These are phyloP conservation scores for Beaufortia kweichowensis DNA, from an alignment of 2,113 vertebrate genomes.

Conservation along the genomic window DNA sequence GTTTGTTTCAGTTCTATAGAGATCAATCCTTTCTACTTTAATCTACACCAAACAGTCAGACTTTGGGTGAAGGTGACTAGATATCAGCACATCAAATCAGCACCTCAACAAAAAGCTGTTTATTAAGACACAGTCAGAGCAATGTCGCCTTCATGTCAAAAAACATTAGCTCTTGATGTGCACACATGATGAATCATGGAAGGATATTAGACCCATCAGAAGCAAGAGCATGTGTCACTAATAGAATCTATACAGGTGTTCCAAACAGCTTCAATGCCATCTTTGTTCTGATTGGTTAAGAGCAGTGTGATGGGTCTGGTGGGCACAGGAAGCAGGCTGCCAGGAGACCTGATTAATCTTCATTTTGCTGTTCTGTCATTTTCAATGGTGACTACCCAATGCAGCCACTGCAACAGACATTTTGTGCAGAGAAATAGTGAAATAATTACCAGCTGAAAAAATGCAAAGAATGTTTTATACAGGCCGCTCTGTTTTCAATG, in stretches of 20 bases:
- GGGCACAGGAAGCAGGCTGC: slow-evolving; percentile 43
- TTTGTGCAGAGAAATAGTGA: slow-evolving; percentile 43
- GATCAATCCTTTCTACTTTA: neutral
- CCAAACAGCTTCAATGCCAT: neutral
- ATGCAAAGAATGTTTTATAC: slow-evolving; percentile 17
- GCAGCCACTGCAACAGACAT: slow-evolving; percentile 58
- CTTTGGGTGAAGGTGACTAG: neutral
- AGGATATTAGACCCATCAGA: slow-evolving; percentile 22
- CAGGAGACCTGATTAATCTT: slow-evolving; percentile 63
- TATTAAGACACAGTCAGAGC: neutral
- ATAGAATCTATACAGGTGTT: slow-evolving; percentile 31
- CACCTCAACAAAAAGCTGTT: neutral
- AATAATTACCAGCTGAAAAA: slow-evolving; percentile 35
- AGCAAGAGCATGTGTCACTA: slow-evolving; percentile 1
- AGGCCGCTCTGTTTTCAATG: neutral
- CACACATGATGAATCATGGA: slow-evolving; percentile 2
- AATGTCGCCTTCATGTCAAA: neutral
- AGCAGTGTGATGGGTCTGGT: slow-evolving; percentile 2
- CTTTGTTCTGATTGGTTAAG: slow-evolving; percentile 18
- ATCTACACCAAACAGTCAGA: neutral
- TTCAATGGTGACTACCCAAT: slow-evolving; percentile 55
- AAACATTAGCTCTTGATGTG: slow-evolving; percentile 3
- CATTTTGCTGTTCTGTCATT: slow-evolving; percentile 58
- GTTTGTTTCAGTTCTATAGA: slow-evolving; percentile 5
- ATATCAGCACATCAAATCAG: neutral